phyloP scores from a whole-genome alignment of 2,888 invertebrate species.

The Tipula vernalis region DNA sequence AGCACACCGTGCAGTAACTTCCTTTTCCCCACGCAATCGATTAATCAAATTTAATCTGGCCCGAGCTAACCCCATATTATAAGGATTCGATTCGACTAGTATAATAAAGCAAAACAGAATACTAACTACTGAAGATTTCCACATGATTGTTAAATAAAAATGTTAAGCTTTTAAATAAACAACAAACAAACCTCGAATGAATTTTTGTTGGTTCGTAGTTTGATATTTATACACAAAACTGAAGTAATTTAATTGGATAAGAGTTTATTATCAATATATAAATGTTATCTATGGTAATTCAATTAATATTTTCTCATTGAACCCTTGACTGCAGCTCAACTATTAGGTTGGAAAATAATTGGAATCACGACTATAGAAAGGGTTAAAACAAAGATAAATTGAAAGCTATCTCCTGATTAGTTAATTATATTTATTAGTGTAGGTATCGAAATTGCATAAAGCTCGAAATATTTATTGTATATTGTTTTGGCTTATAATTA shows the following conservation, averaged over 20 bases:
- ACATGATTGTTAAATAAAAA: not conserved
- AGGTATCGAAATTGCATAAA: not conserved
- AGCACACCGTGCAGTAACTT: slow-evolving; percentile 22
- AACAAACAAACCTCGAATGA: not conserved
- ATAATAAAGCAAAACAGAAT: not conserved
- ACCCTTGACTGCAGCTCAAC: not conserved
- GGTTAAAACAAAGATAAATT: not conserved
- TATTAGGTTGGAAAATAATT: not conserved
- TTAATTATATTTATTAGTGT: not conserved
- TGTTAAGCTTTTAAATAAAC: not conserved
- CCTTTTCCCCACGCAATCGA: not conserved
- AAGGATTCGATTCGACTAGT: not conserved
- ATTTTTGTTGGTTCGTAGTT: not conserved
- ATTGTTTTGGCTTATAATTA: not conserved
- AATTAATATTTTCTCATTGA: not conserved
- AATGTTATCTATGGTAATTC: not conserved
- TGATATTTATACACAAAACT: not conserved
- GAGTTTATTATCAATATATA: not conserved
- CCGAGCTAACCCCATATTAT: not conserved
- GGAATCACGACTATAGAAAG: not conserved
- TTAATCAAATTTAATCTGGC: not conserved
- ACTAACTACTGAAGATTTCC: not conserved
- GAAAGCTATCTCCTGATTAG: not conserved
- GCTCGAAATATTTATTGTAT: not conserved
- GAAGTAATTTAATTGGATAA: not conserved